Evolutionary conservation across 1,140 invertebrate genomes (phyloP), one percentile per base, ranked within the genome.

Genomic region (Mylabris phalerata): DNA sequence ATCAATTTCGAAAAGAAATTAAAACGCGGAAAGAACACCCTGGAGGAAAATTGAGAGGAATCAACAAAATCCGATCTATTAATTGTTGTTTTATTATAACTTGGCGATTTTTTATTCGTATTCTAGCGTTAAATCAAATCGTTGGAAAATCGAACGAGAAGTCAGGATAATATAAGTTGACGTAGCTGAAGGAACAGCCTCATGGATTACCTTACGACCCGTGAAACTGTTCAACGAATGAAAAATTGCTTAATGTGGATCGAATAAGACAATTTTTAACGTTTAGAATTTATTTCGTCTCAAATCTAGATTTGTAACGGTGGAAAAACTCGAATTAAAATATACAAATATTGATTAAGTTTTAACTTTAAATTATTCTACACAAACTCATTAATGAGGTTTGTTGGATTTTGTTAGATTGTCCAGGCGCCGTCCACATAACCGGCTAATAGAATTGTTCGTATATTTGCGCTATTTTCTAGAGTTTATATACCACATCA

Each of bases 151-250:
- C 9, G 50, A n/a, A 26, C 9, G 7, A 19, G 13, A 25, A 54
- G 46, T 54, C 32, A 32, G 32, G 4, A 32, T 46, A 54, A 54
- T 54, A 45, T 52, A 43, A 52, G 42, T 40, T 27, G 50, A 52
- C 50, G 43, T 27, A 54, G 51, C 26, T 54, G 51, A 54, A 54
- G 46, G 51, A 4, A 45, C 44, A 54, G 51, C 42, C 51, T 54
- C 43, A 54, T 54, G 42, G 51, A 54, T 54, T 54, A 54, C 41
- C 38, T 45, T 38, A 46, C 51, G 42, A 26, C 39, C 51, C 51
- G 51, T 10, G 46, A 54, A 54, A 54, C 51, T 45, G 50, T 43
- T 52, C 50, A 50, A 43, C 50, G 40, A 54, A 46, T 46, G 40
- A 46, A 52, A 54, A 46, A 54, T 32, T 41, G 38, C n/a, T 32